Percentiles rank a stretch among this genome's conserved stretches.
phyloP scores from a whole-genome alignment of 2,888 invertebrate species.

The Volucella zonaria region DNA sequence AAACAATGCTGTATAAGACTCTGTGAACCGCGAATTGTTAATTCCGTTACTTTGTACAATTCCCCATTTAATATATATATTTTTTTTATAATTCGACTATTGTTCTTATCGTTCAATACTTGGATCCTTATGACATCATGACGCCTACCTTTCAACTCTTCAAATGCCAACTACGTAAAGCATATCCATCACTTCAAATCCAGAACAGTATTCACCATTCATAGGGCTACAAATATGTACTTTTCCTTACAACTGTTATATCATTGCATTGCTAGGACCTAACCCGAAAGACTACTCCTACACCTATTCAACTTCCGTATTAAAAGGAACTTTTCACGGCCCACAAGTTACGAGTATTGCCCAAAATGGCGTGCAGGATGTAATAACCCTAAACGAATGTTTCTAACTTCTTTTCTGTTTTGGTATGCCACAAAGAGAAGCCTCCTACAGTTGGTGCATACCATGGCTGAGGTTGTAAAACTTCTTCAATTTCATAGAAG shows the following conservation, averaged over 20 bases:
- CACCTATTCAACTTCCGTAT: constrained; percentile 4
- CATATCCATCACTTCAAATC: no score
- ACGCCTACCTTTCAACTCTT: no score
- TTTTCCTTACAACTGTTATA: constrained; percentile 21
- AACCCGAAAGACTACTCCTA: background rate
- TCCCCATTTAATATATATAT: no score
- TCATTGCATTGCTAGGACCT: constrained; percentile 23
- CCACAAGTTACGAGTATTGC: constrained; percentile 57
- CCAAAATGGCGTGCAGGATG: constrained; percentile 72
- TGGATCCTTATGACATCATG: no score
- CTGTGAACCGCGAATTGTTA: no score
- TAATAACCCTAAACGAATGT: constrained; percentile 73
- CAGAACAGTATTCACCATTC: background rate
- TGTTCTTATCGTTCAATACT: no score
- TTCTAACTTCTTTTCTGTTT: constrained; percentile 50
- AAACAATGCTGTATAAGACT: no score
- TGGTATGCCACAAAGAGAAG: constrained; percentile 55
- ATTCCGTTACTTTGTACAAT: no score
- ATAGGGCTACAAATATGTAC: constrained; percentile 9
- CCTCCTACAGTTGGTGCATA: constrained; percentile 6
- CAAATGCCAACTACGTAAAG: no score
- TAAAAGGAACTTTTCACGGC: constrained; percentile 46
- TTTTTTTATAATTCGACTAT: no score
- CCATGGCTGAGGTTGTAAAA: constrained; percentile 56
- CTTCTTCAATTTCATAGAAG: constrained; percentile 50